Evolutionary conservation across 1,140 invertebrate species (phyloP), one percentile per base, ranked within the genome.

Genomic region (Oryctes rhinoceros): DNA sequence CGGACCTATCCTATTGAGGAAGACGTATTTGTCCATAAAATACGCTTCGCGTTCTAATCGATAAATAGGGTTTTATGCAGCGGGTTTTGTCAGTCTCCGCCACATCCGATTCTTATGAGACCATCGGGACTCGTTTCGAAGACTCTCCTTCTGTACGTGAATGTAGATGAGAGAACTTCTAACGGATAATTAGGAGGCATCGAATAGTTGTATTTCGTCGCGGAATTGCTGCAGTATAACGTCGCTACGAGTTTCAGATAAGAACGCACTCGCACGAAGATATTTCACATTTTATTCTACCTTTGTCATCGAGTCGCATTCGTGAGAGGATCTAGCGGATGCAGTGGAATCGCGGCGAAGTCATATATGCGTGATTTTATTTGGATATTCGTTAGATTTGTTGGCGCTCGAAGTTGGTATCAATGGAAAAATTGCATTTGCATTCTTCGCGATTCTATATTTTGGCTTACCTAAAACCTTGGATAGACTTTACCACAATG

Each of bases 111-210:
- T 18, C 53, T 59, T 59, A 59, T n/a, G 53, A 59, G 15, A 59
- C 53, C 53, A 18, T 6, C 18, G 53, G 53, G 53, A 59, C 15
- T 59, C 53, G 7, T 59, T 59, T 11, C n/a, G 13, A 13, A 13
- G 49, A 53, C n/a, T 53, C 49, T 59, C 53, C 6, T n/a, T 59
- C 53, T 59, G n/a, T 59, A 59, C 18, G 18, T 15, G 18, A 18
- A 59, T 18, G 53, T 59, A 18, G 53, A 59, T 59, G 18, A 59
- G 18, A 59, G 15, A 59, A 6, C 53, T 13, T 59, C 5, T 59
- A 59, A 18, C 53, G 53, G 13, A 59, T 15, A 59, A 59, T 59
- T 59, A 59, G 53, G 53, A 59, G 18, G n/a, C 53, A 59, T 59
- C 53, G n/a, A 59, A 59, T 59, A 15, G 53, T 59, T n/a, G 2